Evolutionary conservation across 2,797 vertebrate genomes (phyloP).

Genomic region (Hipposideros larvatus): DNA sequence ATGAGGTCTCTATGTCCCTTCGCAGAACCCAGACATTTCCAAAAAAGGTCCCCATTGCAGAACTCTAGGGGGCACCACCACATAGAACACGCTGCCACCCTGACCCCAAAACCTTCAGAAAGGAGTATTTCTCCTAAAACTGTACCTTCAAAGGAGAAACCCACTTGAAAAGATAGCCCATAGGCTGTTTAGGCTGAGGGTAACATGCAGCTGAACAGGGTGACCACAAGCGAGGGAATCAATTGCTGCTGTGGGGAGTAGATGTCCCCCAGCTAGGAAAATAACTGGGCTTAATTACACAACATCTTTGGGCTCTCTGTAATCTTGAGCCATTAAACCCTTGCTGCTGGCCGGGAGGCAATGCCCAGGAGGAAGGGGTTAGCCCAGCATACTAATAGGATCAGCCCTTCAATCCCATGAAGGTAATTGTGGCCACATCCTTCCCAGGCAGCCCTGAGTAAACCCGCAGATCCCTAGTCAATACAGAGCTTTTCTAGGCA

Average conservation of each 20-base stretch:
- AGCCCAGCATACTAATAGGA: conserved; percentile 56
- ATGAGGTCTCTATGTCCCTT: background rate
- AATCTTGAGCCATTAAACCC: conserved; percentile 74
- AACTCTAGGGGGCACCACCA: background rate
- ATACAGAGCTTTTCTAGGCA: background rate
- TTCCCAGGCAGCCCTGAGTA: conserved; percentile 58
- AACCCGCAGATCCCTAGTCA: conserved; percentile 47
- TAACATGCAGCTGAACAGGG: background rate
- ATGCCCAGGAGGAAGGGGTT: conserved; percentile 72
- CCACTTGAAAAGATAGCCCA: background rate
- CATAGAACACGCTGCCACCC: background rate
- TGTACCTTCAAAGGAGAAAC: background rate
- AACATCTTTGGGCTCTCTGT: conserved; percentile 1
- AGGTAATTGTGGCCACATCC: conserved; percentile 75
- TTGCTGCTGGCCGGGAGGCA: conserved; percentile 53
- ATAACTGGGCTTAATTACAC: conserved; percentile 70
- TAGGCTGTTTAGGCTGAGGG: background rate
- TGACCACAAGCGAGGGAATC: conserved; percentile 59
- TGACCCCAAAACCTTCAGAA: background rate
- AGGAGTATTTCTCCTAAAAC: background rate
- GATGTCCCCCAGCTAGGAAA: background rate
- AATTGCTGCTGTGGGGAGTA: background rate
- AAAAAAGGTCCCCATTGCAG: background rate
- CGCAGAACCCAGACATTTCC: background rate
- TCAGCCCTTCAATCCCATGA: conserved; percentile 33